Base-by-base conservation (phyloP, 1,140 invertebrate species). In the Apis florea region DNA sequence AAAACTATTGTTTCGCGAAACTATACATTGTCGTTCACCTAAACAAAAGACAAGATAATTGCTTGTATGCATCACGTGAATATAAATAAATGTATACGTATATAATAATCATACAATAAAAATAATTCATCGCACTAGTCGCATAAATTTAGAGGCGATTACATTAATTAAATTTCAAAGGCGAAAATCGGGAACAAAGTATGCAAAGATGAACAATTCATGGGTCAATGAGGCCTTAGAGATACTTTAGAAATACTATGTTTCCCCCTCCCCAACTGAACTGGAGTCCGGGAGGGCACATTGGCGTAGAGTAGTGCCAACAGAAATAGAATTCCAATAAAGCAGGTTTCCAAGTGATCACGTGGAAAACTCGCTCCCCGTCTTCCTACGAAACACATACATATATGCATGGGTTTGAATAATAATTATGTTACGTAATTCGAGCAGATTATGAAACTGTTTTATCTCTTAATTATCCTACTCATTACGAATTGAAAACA, bases 241-340 rank as follows among this genome's bases (percentile, higher is more conserved):
- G 79, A 89, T 84, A 87, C 72, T 84, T 85, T 77, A 88, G 83
- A 85, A 86, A 90, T 90, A 88, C 82, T 72, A 81, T 75, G 63
- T 73, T 82, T 72, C 58, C 67, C 75, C 61, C 80, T 71, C 73
- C 72, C 47, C 64, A 31, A 31, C 54, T 56, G 70, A 72, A 74
- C 72, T 68, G 78, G 83, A 90, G 83, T 89, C 89, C 89, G 77
- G 89, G 88, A 90, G 89, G 83, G 87, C 88, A 69, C 90, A 90
- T 84, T 89, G 90, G 90, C 89, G 90, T 90, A 90, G 85, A 83
- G 31, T 74, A 26, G 49, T 26, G 81, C 58, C 77, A 83, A 69
- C 69, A 78, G 73, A 88, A 87, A 89, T 86, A 89, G 88, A 89
- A 82, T 84, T 83, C 83, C 79, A 83, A 88, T 88, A 87, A 88